Conservation (phyloP, 2,888 invertebrate species). For the Netelia virgata region DNA sequence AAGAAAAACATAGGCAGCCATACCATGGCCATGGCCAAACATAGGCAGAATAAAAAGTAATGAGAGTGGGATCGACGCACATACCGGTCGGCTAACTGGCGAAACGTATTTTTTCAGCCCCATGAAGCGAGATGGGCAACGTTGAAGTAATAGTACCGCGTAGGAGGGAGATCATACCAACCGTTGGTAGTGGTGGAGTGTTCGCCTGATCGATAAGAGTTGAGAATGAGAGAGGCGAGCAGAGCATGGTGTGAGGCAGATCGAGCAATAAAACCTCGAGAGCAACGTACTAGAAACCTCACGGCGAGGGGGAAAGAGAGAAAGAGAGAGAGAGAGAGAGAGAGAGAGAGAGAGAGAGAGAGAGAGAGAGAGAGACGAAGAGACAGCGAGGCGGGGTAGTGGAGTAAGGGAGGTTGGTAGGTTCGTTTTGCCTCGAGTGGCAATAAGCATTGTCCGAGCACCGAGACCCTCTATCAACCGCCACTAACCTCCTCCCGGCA, state of each 20-base stretch:
- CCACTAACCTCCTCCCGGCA: conserved; percentile 64
- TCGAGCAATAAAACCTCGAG: conserved; percentile 54
- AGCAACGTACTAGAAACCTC: conserved; percentile 69
- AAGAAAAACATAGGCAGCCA: background rate
- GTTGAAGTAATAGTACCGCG: conserved; percentile 62
- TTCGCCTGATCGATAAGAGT: conserved; percentile 67
- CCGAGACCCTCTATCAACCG: conserved; percentile 69
- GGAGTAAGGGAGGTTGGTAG: conserved; percentile 62
- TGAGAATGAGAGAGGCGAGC: conserved; percentile 49
- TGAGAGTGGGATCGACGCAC: conserved; percentile 13
- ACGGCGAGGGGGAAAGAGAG: conserved; percentile 51
- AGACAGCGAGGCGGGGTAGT: conserved; percentile 13
- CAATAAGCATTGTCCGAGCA: conserved; percentile 79
- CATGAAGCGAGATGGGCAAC: conserved; percentile 53
- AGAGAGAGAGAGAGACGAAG: conserved; percentile 46
- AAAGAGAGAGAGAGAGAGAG: conserved; percentile 38
- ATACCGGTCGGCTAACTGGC: conserved; percentile 19
- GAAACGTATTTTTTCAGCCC: conserved; percentile 7
- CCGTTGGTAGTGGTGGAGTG: conserved; percentile 55
- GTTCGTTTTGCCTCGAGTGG: conserved; percentile 79
- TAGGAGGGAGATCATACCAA: conserved; percentile 51
- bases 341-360: conserved; percentile 62
- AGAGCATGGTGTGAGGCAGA: conserved; percentile 16
- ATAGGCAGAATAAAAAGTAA: conserved; percentile 12
- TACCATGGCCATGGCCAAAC: background rate